Evolutionary conservation across 1,140 invertebrate species (phyloP).

Genomic region (Pemphigus obesinymphae): DNA sequence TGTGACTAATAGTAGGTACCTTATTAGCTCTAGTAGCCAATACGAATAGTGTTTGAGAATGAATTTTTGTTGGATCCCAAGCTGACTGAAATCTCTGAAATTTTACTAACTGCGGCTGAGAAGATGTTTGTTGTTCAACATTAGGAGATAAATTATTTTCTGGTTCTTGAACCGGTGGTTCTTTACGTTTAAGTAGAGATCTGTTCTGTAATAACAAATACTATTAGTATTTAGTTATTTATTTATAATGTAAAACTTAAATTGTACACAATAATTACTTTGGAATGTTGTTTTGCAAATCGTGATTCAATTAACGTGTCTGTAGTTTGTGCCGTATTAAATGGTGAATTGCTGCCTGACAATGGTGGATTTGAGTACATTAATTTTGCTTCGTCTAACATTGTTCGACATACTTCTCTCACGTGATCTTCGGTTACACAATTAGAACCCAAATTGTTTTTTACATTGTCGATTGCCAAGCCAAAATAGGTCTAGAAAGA

Average conservation of each 20-base stretch:
- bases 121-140: slow-evolving; percentile 52
- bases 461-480: slow-evolving; percentile 73
- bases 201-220: slow-evolving; percentile 53
- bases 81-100: slow-evolving; percentile 52
- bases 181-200: slow-evolving; percentile 58
- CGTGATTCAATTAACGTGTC: slow-evolving; percentile 40
- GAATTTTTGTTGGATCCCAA: slow-evolving; percentile 70
- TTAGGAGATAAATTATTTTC: slow-evolving; percentile 54
- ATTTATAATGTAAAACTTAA: neutral
- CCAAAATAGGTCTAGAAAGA: slow-evolving; percentile 67
- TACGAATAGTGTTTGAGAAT: slow-evolving; percentile 66
- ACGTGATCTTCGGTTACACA: slow-evolving; percentile 72
- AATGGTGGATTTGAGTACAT: slow-evolving; percentile 57
- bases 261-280: neutral
- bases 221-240: neutral
- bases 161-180: slow-evolving; percentile 52
- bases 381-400: slow-evolving; percentile 71
- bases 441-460: slow-evolving; percentile 64
- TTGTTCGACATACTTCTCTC: slow-evolving; percentile 65
- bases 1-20: slow-evolving; percentile 32
- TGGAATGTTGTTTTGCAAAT: slow-evolving; percentile 42
- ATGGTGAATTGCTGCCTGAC: slow-evolving; percentile 52
- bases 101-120: slow-evolving; percentile 46
- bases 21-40: slow-evolving; percentile 54
- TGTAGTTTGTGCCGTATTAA: slow-evolving; percentile 36